phyloP scores from a whole-genome alignment of 92 coral and sea anemone species.

The Montipora capitata region DNA sequence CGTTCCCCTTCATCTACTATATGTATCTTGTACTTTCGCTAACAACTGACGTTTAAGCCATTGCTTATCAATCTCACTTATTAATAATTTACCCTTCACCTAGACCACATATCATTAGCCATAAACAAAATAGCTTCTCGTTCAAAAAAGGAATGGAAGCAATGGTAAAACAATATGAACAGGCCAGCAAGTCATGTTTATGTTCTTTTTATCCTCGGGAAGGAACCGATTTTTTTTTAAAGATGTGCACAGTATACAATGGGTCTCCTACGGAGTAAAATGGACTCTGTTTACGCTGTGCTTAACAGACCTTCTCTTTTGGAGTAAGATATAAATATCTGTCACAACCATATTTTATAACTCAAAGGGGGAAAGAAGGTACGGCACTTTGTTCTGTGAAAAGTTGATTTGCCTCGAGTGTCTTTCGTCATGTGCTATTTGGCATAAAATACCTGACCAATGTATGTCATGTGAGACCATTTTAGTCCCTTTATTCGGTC shows the following conservation, averaged over 20 bases:
- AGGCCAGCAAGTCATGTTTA: slow-evolving; percentile 38
- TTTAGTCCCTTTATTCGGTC: too few species aligned
- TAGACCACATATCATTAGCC: slow-evolving; percentile 15
- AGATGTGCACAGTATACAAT: slow-evolving; percentile 18
- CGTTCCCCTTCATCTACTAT: too few species aligned
- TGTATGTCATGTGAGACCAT: too few species aligned
- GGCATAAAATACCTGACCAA: too few species aligned
- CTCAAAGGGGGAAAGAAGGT: too few species aligned
- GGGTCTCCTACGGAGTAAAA: neutral
- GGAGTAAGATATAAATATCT: neutral
- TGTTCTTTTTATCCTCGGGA: neutral
- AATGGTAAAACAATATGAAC: slow-evolving; percentile 24
- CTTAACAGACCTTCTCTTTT: slow-evolving; percentile 29
- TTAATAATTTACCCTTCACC: neutral
- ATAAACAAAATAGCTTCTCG: slow-evolving; percentile 38
- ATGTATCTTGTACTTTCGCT: too few species aligned
- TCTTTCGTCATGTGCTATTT: too few species aligned
- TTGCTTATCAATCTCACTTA: neutral
- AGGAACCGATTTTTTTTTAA: slow-evolving; percentile 18
- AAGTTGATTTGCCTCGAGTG: too few species aligned
- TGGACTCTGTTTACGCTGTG: slow-evolving; percentile 14
- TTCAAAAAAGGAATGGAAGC: slow-evolving; percentile 1
- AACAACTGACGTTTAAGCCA: too few species aligned
- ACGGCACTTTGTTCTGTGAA: too few species aligned
- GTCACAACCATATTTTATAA: too few species aligned